Conservation (phyloP, 2,888 invertebrate genomes). For the Oegoconia quadripuncta region DNA sequence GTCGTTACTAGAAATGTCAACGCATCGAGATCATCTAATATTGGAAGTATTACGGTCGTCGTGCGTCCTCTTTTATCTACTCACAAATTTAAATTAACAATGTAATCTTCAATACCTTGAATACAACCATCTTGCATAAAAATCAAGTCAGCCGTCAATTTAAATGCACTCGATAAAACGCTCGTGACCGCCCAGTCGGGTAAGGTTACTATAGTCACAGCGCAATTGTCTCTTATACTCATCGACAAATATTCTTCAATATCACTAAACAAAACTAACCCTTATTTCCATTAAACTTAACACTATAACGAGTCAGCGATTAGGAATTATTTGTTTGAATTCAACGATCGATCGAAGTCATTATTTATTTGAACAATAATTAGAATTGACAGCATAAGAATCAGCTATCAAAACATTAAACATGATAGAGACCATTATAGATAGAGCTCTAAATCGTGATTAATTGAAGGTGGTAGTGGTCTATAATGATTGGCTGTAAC, state of each 20-base stretch:
- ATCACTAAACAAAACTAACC: background rate
- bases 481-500: background rate
- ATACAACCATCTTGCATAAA: too few species aligned
- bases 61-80: too few species aligned
- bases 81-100: too few species aligned
- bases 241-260: constrained; percentile 2
- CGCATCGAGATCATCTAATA: too few species aligned
- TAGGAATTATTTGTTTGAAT: background rate
- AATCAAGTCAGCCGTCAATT: too few species aligned
- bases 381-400: constrained; percentile 16
- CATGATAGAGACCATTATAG: background rate
- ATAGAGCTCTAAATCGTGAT: background rate
- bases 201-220: constrained; percentile 13
- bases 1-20: too few species aligned
- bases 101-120: too few species aligned
- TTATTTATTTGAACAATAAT: constrained; percentile 16
- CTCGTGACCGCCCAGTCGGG: constrained; percentile 9
- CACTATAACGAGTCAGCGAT: background rate
- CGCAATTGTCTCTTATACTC: constrained; percentile 5
- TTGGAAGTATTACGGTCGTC: too few species aligned
- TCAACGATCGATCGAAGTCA: constrained; percentile 6
- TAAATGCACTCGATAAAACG: constrained; percentile 5
- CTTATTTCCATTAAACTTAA: background rate
- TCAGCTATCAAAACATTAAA: constrained; percentile 13
- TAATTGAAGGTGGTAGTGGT: background rate